Conservation (phyloP, 2,797 vertebrate species). For the Streptopelia turtur region DNA sequence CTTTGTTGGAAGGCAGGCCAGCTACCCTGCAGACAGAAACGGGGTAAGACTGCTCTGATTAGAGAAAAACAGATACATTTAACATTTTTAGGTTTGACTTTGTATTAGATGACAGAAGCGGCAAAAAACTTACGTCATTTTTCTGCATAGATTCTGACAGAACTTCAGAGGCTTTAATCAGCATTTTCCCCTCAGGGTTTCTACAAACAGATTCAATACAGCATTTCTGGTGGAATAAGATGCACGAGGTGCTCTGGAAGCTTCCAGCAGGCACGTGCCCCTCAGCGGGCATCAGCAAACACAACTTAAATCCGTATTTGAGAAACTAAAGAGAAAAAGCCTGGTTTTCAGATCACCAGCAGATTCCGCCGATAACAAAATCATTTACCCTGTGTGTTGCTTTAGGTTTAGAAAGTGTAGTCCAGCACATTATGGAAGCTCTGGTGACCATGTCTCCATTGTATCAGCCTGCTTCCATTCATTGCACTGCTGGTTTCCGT, state of each 20-base stretch:
- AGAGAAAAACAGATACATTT: background rate
- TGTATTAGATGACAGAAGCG: background rate
- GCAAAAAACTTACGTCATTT: background rate
- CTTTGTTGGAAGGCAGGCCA: background rate
- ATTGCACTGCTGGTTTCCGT: background rate
- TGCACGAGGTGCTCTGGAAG: background rate
- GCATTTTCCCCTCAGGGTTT: background rate
- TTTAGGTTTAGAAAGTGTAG: background rate
- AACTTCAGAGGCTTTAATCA: background rate
- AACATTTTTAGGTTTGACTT: background rate
- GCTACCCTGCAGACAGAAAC: background rate
- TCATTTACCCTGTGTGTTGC: background rate
- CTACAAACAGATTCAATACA: background rate
- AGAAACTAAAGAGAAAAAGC: background rate
- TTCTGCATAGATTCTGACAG: background rate
- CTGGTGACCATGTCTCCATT: background rate
- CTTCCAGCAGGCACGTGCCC: background rate
- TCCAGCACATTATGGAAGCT: background rate
- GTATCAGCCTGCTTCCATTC: background rate
- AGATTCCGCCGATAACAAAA: background rate
- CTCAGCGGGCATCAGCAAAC: background rate
- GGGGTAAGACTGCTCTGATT: background rate
- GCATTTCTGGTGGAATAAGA: background rate
- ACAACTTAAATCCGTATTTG: background rate
- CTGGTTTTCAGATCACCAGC: background rate